Conservation (phyloP, 1,140 invertebrate genomes). For the Pseudomyrmex pallidus region DNA sequence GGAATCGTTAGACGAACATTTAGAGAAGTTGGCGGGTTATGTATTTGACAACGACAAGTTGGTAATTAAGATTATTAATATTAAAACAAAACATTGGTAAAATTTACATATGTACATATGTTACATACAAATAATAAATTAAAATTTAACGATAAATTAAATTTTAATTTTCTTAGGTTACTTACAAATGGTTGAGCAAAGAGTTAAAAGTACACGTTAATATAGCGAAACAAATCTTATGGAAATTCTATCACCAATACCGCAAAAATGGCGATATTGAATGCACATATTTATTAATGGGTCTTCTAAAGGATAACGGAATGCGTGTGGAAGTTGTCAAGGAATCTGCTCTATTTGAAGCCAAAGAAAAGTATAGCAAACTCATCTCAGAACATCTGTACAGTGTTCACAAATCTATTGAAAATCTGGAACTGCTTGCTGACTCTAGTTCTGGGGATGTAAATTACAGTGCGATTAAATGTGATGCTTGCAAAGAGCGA, state of each 20-base stretch:
- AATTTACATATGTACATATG: neutral
- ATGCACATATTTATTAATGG: constrained; percentile 81
- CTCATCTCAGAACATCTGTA: constrained; percentile 83
- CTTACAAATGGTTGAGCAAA: constrained; percentile 84
- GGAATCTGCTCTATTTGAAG: constrained; percentile 72
- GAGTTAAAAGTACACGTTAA: constrained; percentile 82
- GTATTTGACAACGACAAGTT: constrained; percentile 79
- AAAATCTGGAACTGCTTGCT: constrained; percentile 77
- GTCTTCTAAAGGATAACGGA: constrained; percentile 76
- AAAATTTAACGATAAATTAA: constrained; percentile 5
- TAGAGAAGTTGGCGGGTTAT: constrained; percentile 70
- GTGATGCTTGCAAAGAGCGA: constrained; percentile 73
- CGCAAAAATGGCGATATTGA: constrained; percentile 70
- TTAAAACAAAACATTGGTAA: neutral
- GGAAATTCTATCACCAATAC: constrained; percentile 77
- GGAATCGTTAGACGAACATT: constrained; percentile 63
- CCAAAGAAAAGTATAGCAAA: constrained; percentile 78
- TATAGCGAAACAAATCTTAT: constrained; percentile 80
- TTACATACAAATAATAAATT: constrained; percentile 2
- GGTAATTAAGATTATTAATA: constrained; percentile 63
- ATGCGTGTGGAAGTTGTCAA: constrained; percentile 80
- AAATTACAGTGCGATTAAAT: constrained; percentile 80
- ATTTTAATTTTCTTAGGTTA: constrained; percentile 78
- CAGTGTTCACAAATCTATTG: constrained; percentile 81
- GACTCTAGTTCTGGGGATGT: constrained; percentile 75